Evolutionary conservation across 2,888 invertebrate species (phyloP), one percentile per base, ranked within the genome.

Genomic region (Merodon equestris): DNA sequence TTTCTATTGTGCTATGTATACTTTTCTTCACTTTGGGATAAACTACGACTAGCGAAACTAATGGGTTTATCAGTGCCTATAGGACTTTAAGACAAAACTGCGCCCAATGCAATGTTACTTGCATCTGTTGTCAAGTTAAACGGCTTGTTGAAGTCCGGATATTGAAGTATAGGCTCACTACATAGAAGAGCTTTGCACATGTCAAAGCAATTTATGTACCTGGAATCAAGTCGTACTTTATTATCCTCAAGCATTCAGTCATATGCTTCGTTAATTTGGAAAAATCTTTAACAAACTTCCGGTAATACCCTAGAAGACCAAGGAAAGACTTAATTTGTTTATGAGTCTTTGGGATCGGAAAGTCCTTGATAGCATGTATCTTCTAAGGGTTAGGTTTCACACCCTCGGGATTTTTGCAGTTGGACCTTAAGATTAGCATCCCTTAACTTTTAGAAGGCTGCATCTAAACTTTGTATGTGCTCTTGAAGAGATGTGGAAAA

Each of bases 351-450:
- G 83, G 84, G 3, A 40, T 54, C 1, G 54, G 54, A 15, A 54
- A 54, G n/a, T 54, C 18, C n/a, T 53, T 53, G 5, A 84, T 84
- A 0, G 83, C 83, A 47, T 75, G 51, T 4, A 84, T 84, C 81
- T 87, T 86, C 0, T 82, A 77, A 0, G 85, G 85, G 56, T 86
- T 85, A 5, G 86, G 86, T 56, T 81, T 85, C 12, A 86, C 82
- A 7, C 85, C 85, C 0, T 86, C 83, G 0, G 84, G 66, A 82
- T 67, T 85, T 84, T 19, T 84, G 83, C 83, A 84, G 1, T 81
- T 81, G 13, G 83, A 77, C 66, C 85, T 86, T 48, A 10, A 73
- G 27, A 44, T 73, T 67, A 10, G 42, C n/a, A 1, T 40, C 34
- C 44, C 47, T 60, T 18, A 67, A 38, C 34, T 13, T 54, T 42